Base-by-base conservation (phyloP, 2,113 vertebrate species). In the Calypte anna region DNA sequence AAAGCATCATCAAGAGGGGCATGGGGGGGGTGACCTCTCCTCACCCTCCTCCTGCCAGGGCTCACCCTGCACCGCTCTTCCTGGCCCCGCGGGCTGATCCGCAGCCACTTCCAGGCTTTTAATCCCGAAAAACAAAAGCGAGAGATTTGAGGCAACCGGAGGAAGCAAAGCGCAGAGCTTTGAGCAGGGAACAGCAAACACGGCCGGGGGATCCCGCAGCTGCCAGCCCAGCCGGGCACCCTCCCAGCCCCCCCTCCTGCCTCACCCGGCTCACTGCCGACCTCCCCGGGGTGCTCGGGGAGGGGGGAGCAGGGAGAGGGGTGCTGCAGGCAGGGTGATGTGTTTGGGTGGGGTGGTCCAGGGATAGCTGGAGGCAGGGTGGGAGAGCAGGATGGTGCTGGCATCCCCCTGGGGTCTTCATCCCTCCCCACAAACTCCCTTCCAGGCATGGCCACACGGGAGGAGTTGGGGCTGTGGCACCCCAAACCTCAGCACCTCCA, bases 111-210 rank as follows among this genome's bases (percentile, higher is more conserved):
- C 93, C 87, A 91, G 91, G 74, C 58, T 94, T 94, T 91, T 96
- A 97, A 96, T 97, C 94, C 84, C 28, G 0, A 62, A 74, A 94
- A 75, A 97, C 94, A 97, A 97, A 96, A 92, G 94, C 94, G 4
- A 70, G 78, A 94, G 67, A 38, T 82, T 93, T 57, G 87, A 79
- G 2, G 86, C 66, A 1, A 77, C 64, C 30, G 12, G 88, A 93
- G 94, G 74, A 87, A 58, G 95, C 64, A 92, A 90, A 84, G 89
- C 91, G 87, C 69, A 53, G 82, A 79, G 94, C 86, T 89, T 93
- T 95, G 90, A 79, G 91, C 50, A 76, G 59, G 91, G 95, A 97
- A 97, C 95, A 97, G 91, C 96, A 97, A 97, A 95, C 93, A 95
- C 18, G 48, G 2, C 31, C 2, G 1, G 24, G 54, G 89, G 69